These are phyloP conservation scores for Salticus scenicus DNA, from an alignment of 2,888 invertebrate genomes.

Conservation along the genomic window DNA sequence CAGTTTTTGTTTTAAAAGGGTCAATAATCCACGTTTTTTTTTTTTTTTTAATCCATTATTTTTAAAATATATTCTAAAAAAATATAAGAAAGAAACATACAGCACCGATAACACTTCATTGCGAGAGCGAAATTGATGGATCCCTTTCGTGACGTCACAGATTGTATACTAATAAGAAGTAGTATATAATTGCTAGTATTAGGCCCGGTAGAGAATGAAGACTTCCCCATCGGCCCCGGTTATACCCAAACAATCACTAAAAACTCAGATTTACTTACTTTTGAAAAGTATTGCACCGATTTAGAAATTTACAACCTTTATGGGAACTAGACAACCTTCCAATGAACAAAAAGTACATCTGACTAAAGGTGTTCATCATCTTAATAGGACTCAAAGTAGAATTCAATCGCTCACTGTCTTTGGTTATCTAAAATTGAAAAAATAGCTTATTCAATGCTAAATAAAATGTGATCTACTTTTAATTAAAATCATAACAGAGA, in stretches of 20 bases:
- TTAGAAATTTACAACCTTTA: constrained; percentile 80
- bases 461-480: not conserved
- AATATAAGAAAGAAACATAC: not conserved
- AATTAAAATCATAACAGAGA: no score
- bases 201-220: no score
- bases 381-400: constrained; percentile 91
- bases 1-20: no score
- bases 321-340: constrained; percentile 82
- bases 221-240: no score
- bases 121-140: no score
- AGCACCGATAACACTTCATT: no score
- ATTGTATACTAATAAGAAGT: not conserved
- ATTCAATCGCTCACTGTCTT: constrained; percentile 80
- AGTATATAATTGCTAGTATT: no score
- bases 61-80: no score
- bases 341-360: constrained; percentile 94
- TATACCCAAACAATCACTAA: no score
- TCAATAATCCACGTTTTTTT: no score
- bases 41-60: no score
- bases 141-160: no score
- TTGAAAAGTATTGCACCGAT: constrained; percentile 84
- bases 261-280: constrained; percentile 80
- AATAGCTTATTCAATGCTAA: not conserved
- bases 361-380: constrained; percentile 91
- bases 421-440: constrained; percentile 53